Evolutionary conservation across 2,113 vertebrate genomes (phyloP).

Genomic region (Oryctolagus cuniculus): mOryCun1.1 NC_091433.1:105090501-105091000

Average conservation of each 20-base stretch:
- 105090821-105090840: slow-evolving; percentile 25
- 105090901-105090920: slow-evolving; percentile 63
- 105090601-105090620: no score
- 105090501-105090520: no score
- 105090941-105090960: slow-evolving; percentile 14
- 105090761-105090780: not conserved
- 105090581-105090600: no score
- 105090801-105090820: not conserved
- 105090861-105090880: slow-evolving; percentile 3
- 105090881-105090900: not conserved
- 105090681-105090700: not conserved
- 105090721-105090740: not conserved
- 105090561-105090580: no score
- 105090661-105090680: not conserved
- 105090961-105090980: rapidly evolving
- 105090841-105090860: not conserved
- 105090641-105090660: not conserved
- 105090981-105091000: not conserved
- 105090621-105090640: no score
- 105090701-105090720: not conserved
- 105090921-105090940: slow-evolving; percentile 44
- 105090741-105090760: not conserved
- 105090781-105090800: not conserved
- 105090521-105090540: no score
- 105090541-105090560: no score